These are phyloP conservation scores for Megathymus violae DNA, from an alignment of 1,140 invertebrate genomes.

Conservation along the genomic window DNA sequence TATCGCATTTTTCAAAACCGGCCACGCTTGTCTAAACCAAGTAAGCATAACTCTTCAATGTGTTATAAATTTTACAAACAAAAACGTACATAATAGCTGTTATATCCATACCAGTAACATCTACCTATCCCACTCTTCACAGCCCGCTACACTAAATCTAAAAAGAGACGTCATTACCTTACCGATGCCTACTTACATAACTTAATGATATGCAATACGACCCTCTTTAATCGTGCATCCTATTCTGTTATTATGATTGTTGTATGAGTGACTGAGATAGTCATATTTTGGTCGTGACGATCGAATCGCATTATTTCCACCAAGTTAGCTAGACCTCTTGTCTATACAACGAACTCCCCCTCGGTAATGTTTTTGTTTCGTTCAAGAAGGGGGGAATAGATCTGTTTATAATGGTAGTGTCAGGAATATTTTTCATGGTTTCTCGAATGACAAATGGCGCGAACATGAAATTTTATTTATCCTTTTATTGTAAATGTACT, in stretches of 20 bases:
- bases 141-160: slow-evolving; percentile 28
- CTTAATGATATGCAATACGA: slow-evolving; percentile 76
- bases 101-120: slow-evolving; percentile 44
- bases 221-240: slow-evolving; percentile 54
- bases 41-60: no score
- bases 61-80: slow-evolving; percentile 48
- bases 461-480: slow-evolving; percentile 65
- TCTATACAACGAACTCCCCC: slow-evolving; percentile 13
- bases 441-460: slow-evolving; percentile 55
- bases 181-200: slow-evolving; percentile 50
- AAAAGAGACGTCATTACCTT: slow-evolving; percentile 49
- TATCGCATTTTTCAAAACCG: no score
- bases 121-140: slow-evolving; percentile 31
- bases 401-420: slow-evolving; percentile 41
- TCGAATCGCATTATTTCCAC: slow-evolving; percentile 47
- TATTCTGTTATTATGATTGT: slow-evolving; percentile 38
- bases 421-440: slow-evolving; percentile 59
- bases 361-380: slow-evolving; percentile 18
- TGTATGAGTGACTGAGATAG: slow-evolving; percentile 43
- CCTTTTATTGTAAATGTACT: slow-evolving; percentile 55
- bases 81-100: slow-evolving; percentile 44
- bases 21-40: no score
- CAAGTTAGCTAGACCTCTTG: slow-evolving; percentile 43
- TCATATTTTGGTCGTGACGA: slow-evolving; percentile 43
- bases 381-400: slow-evolving; percentile 34